Conservation (phyloP, 2,113 vertebrate genomes). For the Misgurnus anguillicaudatus region DNA sequence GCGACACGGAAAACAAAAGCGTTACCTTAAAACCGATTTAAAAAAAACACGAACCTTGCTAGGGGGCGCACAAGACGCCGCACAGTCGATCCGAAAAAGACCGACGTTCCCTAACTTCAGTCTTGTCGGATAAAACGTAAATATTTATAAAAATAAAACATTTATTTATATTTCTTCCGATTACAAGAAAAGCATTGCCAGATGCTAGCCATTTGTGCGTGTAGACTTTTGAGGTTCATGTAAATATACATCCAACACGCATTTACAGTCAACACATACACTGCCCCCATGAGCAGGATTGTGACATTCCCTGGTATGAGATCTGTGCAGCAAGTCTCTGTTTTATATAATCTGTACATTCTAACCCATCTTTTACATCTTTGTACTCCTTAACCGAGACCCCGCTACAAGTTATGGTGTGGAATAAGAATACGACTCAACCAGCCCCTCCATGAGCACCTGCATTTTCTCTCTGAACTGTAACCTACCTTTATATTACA, state of each 20-base stretch:
- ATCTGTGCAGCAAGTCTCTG: conserved; percentile 10
- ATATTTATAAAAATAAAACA: conserved; percentile 67
- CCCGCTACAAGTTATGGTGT: background rate
- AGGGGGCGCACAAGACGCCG: background rate
- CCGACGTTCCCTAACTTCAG: conserved; percentile 5
- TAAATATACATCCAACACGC: conserved; percentile 26
- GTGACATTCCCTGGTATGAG: background rate
- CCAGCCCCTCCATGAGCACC: conserved; percentile 3
- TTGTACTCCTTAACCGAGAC: background rate
- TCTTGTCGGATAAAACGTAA: conserved; percentile 57
- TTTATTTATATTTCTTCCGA: conserved; percentile 61
- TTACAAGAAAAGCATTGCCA: conserved; percentile 65
- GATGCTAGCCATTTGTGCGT: conserved; percentile 60
- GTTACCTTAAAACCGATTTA: conserved; percentile 31
- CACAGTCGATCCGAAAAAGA: conserved; percentile 9
- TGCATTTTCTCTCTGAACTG: background rate
- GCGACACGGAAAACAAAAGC: conserved; percentile 13
- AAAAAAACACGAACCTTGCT: conserved; percentile 7
- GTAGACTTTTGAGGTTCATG: conserved; percentile 49
- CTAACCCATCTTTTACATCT: background rate
- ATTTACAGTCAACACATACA: conserved; percentile 14
- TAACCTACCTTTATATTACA: conserved; percentile 2
- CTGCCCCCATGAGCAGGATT: background rate
- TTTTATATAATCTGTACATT: background rate
- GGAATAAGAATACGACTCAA: background rate